phyloP scores from a whole-genome alignment of 2,113 vertebrate genomes.

The Gallinago undulata region DNA sequence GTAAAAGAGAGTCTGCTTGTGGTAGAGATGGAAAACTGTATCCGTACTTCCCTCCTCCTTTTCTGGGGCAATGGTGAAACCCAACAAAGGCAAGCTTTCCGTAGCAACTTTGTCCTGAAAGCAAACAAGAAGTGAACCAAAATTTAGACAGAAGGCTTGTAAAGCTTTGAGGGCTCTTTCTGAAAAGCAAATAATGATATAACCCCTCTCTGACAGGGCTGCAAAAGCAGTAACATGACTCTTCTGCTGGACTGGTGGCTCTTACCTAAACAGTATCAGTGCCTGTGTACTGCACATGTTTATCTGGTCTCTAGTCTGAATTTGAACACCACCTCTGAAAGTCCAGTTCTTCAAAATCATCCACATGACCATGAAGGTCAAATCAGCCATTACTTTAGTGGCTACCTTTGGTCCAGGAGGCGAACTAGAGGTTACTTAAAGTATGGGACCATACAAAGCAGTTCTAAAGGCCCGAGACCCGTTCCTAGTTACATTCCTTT shows the following conservation, averaged over 20 bases:
- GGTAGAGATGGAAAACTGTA: conserved; percentile 91
- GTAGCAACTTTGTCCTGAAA: conserved; percentile 91
- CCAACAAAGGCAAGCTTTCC: conserved; percentile 93
- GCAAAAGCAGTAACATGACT: background rate
- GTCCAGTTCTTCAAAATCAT: background rate
- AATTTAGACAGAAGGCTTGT: background rate
- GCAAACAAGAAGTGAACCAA: background rate
- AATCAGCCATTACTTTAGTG: background rate
- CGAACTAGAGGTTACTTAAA: background rate
- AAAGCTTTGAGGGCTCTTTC: background rate
- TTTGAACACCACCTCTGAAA: background rate
- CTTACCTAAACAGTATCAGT: background rate
- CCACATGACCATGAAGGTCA: background rate
- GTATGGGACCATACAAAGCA: background rate
- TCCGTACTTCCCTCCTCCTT: conserved; percentile 77
- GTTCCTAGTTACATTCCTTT: background rate
- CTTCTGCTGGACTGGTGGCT: background rate
- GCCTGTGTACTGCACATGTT: background rate
- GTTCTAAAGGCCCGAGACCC: background rate
- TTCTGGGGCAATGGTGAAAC: conserved; percentile 90
- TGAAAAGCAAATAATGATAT: background rate
- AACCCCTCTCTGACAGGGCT: background rate
- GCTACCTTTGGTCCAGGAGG: background rate
- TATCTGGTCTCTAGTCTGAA: background rate
- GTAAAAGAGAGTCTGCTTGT: conserved; percentile 95